Evolutionary conservation across 2,113 vertebrate genomes (phyloP), one percentile per base, ranked within the genome.

Genomic region (Melozone crissalis): DNA sequence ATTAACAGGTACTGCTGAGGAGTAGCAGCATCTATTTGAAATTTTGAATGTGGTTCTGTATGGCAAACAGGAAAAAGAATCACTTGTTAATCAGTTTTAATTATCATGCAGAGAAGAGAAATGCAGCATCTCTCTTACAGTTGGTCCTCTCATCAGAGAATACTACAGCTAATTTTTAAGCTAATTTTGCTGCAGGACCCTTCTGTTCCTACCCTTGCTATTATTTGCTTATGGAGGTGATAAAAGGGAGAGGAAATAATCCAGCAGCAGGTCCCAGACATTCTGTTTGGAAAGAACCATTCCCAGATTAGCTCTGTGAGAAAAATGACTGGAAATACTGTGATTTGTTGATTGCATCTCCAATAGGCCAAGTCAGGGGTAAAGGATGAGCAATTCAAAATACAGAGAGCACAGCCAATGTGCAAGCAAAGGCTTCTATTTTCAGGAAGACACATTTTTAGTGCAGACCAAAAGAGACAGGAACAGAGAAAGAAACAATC

Each of bases 281-380:
- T 65, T 76, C 65, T 67, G 49, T 67, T 94, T 87, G 79, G 87
- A 69, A 94, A 88, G 43, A 90, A 77, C 39, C 44, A 37, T 55
- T 92, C 39, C 85, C 43, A 90, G 69, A 89, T 75, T 76, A 62
- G 15, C 12, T 83, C 49, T 82, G 47, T 51, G 87, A 94, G 80
- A 91, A 89, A 93, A 94, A 91, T 73, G 15, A 95, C 26, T 80
- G 54, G 80, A 94, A 94, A 96, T 35, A 83, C 15, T 67, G 59
- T 87, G 77, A 92, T 85, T 62, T 74, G 59, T 86, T 75, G 62
- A 43, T 52, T 47, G 19, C n/a, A 15, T 73, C 77, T 94, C 54
- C 68, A 75, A n/a, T 9, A 85, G n/a, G 19, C 49, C 66, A 6
- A 87, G 3, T 16, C 66, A 77, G 41, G 86, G 58, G 43, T 77